Percentiles rank a stretch among this genome's conserved stretches.
These are phyloP conservation scores for Melipona beecheii DNA, from an alignment of 2,888 invertebrate genomes.

Conservation along the genomic window DNA sequence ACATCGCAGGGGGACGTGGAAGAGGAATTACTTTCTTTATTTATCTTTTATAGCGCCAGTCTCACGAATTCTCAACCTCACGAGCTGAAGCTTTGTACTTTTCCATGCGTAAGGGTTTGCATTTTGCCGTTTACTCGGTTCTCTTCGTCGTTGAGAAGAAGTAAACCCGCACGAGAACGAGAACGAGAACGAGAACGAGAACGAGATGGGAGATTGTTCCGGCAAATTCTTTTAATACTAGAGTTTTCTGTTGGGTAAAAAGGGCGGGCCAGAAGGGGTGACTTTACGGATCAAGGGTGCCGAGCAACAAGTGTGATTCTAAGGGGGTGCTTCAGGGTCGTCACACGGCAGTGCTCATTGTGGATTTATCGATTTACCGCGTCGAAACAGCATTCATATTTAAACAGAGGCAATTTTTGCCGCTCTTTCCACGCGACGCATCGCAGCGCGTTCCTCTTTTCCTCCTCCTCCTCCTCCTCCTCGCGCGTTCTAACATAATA, in stretches of 20 bases:
- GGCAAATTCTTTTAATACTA: constrained; percentile 76
- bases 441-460: neutral
- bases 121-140: neutral
- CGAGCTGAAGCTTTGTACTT: too few species aligned
- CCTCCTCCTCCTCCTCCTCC: too few species aligned
- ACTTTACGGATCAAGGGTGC: constrained; percentile 71
- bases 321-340: constrained; percentile 71
- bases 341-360: constrained; percentile 62
- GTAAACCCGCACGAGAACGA: too few species aligned
- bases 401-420: constrained; percentile 34
- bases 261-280: constrained; percentile 64
- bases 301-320: constrained; percentile 83
- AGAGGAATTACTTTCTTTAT: too few species aligned
- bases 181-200: neutral
- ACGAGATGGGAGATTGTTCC: constrained; percentile 72
- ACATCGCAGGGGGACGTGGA: too few species aligned
- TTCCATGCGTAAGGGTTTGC: neutral
- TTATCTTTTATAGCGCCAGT: too few species aligned
- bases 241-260: constrained; percentile 57
- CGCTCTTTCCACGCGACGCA: neutral
- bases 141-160: neutral
- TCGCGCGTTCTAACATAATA: too few species aligned
- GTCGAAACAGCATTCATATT: constrained; percentile 53
- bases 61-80: too few species aligned
- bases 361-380: constrained; percentile 66